phyloP scores from a whole-genome alignment of 2,113 vertebrate genomes.

The Ailuropoda melanoleuca region DNA sequence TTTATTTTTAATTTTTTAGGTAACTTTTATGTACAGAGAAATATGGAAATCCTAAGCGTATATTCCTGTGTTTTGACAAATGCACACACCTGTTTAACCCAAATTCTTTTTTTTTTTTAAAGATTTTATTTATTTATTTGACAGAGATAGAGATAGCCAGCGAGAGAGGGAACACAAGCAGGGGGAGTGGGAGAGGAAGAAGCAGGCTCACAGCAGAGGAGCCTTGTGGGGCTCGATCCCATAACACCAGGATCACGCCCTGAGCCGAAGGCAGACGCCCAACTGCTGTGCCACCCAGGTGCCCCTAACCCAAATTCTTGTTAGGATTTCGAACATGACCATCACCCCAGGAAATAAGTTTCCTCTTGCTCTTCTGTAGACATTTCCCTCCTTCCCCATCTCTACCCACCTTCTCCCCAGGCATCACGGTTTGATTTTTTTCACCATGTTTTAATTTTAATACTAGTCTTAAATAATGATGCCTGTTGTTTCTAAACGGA shows the following conservation, averaged over 20 bases:
- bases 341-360: neutral
- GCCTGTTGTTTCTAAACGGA: neutral
- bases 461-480: neutral
- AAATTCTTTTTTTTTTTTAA: too few species aligned
- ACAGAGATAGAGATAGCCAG: too few species aligned
- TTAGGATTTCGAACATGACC: neutral
- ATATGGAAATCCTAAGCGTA: neutral
- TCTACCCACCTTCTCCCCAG: neutral
- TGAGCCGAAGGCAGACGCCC: too few species aligned
- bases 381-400: neutral
- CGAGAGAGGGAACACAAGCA: too few species aligned
- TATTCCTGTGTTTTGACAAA: neutral
- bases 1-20: neutral
- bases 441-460: neutral
- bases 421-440: neutral
- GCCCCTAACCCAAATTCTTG: neutral
- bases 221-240: too few species aligned
- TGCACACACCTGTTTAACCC: neutral
- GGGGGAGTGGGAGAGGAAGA: too few species aligned
- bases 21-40: neutral
- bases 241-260: too few species aligned
- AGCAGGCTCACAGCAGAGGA: too few species aligned
- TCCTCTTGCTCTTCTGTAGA: neutral
- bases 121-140: too few species aligned
- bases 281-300: too few species aligned